phyloP scores from a whole-genome alignment of 2,113 vertebrate genomes.

The Eulacestoma nigropectus region DNA sequence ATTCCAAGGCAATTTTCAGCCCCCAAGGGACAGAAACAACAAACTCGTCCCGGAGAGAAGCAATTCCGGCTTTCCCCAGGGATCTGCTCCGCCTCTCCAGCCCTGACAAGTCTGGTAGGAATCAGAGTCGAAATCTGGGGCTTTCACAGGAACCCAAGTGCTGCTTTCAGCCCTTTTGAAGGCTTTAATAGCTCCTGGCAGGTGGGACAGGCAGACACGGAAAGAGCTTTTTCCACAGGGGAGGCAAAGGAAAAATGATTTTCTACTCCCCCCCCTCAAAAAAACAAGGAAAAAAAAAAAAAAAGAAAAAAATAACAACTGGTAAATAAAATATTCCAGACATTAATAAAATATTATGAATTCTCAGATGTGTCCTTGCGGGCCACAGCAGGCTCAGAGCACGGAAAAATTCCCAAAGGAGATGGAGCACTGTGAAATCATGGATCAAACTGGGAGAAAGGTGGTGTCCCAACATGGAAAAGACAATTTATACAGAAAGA shows the following conservation, averaged over 20 bases:
- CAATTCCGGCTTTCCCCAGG: not conserved
- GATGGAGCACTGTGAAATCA: not conserved
- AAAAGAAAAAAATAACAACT: not conserved
- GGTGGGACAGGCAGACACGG: not conserved
- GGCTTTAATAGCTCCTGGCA: not conserved
- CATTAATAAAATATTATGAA: not conserved
- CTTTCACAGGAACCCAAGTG: not conserved
- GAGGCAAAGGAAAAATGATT: not conserved
- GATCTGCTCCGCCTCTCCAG: not conserved
- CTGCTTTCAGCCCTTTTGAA: not conserved
- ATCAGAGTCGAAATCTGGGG: not conserved
- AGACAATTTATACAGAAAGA: accelerated
- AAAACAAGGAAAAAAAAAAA: not conserved
- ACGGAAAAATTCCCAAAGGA: not conserved
- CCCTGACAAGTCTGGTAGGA: not conserved
- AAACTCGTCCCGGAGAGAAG: not conserved
- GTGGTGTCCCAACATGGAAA: not conserved
- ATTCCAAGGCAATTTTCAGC: not conserved
- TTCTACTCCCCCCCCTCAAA: not conserved
- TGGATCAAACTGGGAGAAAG: not conserved
- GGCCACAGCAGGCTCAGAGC: not conserved
- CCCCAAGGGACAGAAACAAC: not conserved
- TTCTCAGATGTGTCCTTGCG: not conserved
- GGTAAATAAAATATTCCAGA: not conserved
- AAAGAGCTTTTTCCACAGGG: not conserved